Percentiles rank a stretch among this genome's conserved stretches.
Conservation (phyloP, 2,113 vertebrate genomes). For the Pelecanoides urinatrix region DNA sequence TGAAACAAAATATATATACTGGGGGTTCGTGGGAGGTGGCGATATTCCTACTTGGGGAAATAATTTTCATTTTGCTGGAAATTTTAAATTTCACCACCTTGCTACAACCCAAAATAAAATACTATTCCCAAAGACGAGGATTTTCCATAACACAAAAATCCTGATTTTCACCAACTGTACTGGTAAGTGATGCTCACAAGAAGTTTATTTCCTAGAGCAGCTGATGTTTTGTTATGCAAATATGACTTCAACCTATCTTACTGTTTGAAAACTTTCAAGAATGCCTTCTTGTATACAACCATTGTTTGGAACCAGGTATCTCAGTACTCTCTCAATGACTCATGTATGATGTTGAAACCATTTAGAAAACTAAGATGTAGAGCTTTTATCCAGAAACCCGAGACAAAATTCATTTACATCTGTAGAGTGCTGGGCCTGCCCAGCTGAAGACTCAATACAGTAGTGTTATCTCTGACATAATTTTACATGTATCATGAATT, state of each 20-base stretch:
- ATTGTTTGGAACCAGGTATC: neutral
- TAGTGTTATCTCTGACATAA: rapidly evolving
- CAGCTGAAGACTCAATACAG: neutral
- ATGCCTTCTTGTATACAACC: neutral
- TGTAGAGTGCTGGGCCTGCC: neutral
- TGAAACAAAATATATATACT: neutral
- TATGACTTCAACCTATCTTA: neutral
- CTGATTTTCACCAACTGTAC: neutral
- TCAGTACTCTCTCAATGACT: neutral
- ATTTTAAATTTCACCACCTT: neutral
- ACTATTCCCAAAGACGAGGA: rapidly evolving
- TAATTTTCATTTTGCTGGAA: neutral
- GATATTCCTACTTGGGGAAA: neutral
- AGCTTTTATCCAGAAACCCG: neutral
- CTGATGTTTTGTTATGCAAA: neutral
- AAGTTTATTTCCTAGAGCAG: neutral
- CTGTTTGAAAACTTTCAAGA: neutral
- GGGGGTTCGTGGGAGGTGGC: rapidly evolving
- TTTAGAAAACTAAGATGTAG: neutral
- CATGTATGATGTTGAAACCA: neutral
- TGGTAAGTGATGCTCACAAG: neutral
- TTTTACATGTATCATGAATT: neutral
- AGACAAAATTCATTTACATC: neutral
- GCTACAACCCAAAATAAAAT: neutral
- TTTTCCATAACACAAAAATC: neutral